Percentiles rank a stretch among this genome's conserved stretches.
Conservation (phyloP, 1,140 invertebrate genomes). For the Papilio machaon region DNA sequence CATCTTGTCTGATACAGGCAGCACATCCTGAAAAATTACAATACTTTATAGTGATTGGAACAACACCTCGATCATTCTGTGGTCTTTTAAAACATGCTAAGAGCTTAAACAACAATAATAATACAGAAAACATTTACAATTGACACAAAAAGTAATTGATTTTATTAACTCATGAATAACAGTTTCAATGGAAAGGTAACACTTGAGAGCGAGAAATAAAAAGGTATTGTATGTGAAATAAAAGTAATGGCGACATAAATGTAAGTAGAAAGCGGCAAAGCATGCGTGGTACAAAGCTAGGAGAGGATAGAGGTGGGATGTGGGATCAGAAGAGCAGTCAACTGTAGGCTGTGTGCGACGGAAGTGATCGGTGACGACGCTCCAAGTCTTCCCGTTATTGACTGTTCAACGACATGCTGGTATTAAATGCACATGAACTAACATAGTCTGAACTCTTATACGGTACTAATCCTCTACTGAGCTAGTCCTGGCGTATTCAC, state of each 20-base stretch:
- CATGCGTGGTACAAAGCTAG: conserved; percentile 48
- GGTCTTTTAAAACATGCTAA: not conserved
- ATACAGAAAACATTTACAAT: conserved; percentile 10
- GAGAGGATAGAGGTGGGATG: conserved; percentile 45
- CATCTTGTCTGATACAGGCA: conserved; percentile 67
- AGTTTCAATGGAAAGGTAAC: not conserved
- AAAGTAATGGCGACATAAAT: conserved; percentile 29
- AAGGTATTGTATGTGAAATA: not conserved
- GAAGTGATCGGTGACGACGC: conserved; percentile 52
- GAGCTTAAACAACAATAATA: not conserved
- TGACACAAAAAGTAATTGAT: not conserved
- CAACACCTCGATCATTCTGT: not conserved
- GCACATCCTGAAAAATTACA: conserved; percentile 62
- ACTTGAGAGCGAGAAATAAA: not conserved
- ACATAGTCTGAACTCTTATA: conserved; percentile 62
- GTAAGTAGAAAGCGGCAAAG: conserved; percentile 57
- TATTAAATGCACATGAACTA: conserved; percentile 73
- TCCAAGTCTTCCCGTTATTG: conserved; percentile 67
- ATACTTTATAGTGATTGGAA: not conserved
- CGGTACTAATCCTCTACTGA: conserved; percentile 74
- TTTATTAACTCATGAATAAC: not conserved
- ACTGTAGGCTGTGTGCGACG: conserved; percentile 47
- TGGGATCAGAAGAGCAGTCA: conserved; percentile 48
- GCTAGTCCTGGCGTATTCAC: conserved; percentile 75
- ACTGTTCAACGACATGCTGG: conserved; percentile 71